Base-by-base conservation (phyloP, 2,797 vertebrate genomes). In the Chelon labrosus region DNA sequence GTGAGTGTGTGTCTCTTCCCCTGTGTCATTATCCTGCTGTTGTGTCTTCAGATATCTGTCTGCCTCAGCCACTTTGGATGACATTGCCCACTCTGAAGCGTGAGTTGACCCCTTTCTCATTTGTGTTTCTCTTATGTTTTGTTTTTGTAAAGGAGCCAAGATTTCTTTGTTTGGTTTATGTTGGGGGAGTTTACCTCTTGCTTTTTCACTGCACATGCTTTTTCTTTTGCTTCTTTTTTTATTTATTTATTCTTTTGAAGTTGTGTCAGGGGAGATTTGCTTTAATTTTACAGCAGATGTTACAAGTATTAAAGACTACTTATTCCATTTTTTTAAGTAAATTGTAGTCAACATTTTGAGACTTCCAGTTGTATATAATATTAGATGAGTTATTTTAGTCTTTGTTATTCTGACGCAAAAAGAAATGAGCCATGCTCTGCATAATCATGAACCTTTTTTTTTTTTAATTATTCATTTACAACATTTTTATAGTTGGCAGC, bases 21-120 rank as follows among this genome's bases (percentile, higher is more conserved):
- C 61, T 85, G 71, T 88, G 83, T 93, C 92, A 91, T 70, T 80
- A 79, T 93, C 85, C 91, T 90, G 90, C 91, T 91, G 94, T 96
- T 93, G 92, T 96, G 93, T 97, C 96, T 96, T 83, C 95, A 97
- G 96, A 95, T 97, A 96, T 94, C 92, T 96, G 94, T 95, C 95
- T 93, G 96, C 96, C 89, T 95, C 95, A 85, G 95, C 94, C 92
- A 96, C 96, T 92, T 88, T 97, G 95, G 96, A 97, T 90, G 95
- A 96, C 95, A 93, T 96, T 95, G 77, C 95, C 94, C 95, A 86
- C 73, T 96, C 96, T 85, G 96, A 97, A 93, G 95, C 94, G 95
- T 97, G 96, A 97, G 96, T 96, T 93, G 58, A 85, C 80, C 64
- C 70, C 77, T 89, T 87, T 73, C 57, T 87, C 70, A 81, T 84